Evolutionary conservation across 2,888 invertebrate species (phyloP).

Genomic region (Patella pellucida): DNA sequence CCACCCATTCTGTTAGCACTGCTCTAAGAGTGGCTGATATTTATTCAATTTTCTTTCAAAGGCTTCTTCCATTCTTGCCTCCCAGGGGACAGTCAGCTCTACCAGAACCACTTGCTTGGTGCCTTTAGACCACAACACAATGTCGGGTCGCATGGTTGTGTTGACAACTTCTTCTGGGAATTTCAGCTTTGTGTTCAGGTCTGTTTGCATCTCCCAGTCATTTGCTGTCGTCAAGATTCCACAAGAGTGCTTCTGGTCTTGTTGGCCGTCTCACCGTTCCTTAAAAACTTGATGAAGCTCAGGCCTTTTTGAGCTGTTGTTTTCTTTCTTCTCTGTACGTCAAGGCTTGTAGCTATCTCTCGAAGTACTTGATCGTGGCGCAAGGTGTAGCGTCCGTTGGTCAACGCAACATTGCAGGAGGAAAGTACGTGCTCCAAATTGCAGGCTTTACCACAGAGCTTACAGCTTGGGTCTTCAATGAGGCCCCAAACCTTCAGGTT

Average conservation of each 20-base stretch:
- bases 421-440: neutral
- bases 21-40: too few species aligned
- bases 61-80: too few species aligned
- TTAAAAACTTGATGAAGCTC: too few species aligned
- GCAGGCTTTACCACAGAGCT: neutral
- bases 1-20: too few species aligned
- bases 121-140: too few species aligned
- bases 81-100: too few species aligned
- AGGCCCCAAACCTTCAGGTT: neutral
- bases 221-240: neutral
- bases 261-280: neutral
- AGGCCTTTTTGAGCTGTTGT: neutral
- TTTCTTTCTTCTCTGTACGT: neutral
- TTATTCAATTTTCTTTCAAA: too few species aligned
- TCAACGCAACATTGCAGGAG: neutral
- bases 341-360: neutral
- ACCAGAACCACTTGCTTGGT: too few species aligned
- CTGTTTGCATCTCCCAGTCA: neutral
- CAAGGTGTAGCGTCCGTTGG: too few species aligned
- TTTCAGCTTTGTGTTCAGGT: too few species aligned
- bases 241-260: neutral
- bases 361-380: neutral
- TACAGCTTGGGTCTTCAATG: conserved; percentile 1
- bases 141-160: too few species aligned
- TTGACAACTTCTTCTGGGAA: too few species aligned